These are phyloP conservation scores for Dendrolimus houi DNA, from an alignment of 2,888 invertebrate species.

Conservation along the genomic window DNA sequence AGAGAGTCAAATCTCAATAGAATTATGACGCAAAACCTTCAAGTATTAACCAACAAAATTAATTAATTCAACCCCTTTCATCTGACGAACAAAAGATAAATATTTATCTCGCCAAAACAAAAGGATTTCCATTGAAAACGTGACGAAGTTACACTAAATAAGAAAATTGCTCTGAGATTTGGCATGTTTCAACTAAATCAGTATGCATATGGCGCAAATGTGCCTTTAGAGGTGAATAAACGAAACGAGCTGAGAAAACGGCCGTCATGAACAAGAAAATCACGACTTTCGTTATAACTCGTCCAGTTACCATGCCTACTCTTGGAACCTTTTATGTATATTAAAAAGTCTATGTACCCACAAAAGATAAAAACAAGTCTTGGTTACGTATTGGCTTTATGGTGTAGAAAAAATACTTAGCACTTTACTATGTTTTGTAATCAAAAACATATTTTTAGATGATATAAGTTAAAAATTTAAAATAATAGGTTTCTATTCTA, in stretches of 20 bases:
- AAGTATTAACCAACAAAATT: not conserved
- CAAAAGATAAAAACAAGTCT: too few species aligned
- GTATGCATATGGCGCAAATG: slow-evolving; percentile 29
- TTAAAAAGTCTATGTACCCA: too few species aligned
- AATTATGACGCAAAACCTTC: not conserved
- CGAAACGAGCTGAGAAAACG: slow-evolving; percentile 30
- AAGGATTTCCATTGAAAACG: slow-evolving; percentile 1
- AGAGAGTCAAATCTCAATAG: not conserved
- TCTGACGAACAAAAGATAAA: not conserved
- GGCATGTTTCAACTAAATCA: slow-evolving; percentile 18
- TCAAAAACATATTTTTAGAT: not conserved
- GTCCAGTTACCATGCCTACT: too few species aligned
- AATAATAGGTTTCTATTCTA: not conserved
- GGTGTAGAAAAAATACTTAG: not conserved
- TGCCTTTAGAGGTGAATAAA: slow-evolving; percentile 28
- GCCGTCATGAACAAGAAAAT: slow-evolving; percentile 17
- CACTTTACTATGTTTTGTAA: not conserved
- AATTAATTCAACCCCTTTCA: not conserved
- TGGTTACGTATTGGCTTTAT: not conserved
- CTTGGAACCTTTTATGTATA: too few species aligned
- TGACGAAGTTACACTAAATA: slow-evolving; percentile 16
- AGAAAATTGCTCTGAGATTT: slow-evolving; percentile 29
- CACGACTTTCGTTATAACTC: not conserved
- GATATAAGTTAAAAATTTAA: not conserved
- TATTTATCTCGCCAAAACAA: slow-evolving; percentile 2